Conservation (phyloP, 2,888 invertebrate genomes). For the Notocelia uddmanniana region DNA sequence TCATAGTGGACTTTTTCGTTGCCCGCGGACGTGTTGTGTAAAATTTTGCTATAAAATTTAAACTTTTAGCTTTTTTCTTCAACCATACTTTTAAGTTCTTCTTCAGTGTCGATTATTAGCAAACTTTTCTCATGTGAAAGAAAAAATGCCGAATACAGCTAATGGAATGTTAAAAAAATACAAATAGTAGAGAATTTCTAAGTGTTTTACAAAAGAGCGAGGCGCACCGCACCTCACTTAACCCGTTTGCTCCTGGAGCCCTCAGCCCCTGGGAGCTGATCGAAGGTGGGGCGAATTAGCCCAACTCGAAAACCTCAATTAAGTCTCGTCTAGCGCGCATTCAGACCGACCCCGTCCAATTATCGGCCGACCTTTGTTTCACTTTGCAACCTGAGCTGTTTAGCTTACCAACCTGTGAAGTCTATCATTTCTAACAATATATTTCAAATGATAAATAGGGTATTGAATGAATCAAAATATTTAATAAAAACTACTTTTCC, state of each 20-base stretch:
- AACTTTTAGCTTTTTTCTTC: not conserved
- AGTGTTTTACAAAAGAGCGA: conserved; percentile 65
- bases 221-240: conserved; percentile 71
- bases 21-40: conserved; percentile 56
- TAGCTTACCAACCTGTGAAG: conserved; percentile 48
- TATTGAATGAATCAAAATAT: not conserved
- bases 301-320: conserved; percentile 85
- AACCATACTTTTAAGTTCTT: not conserved
- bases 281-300: conserved; percentile 84
- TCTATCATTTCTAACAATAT: conserved; percentile 3
- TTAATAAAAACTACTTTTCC: not conserved
- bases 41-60: conserved; percentile 51
- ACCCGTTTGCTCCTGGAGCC: conserved; percentile 60
- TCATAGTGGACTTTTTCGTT: conserved; percentile 65
- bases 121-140: not conserved
- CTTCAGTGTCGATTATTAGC: not conserved
- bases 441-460: not conserved
- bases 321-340: conserved; percentile 84
- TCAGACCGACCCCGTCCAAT: conserved; percentile 84
- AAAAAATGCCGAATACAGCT: not conserved
- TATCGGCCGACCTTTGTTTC: conserved; percentile 82
- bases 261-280: conserved; percentile 65
- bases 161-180: not conserved
- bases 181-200: conserved; percentile 44
- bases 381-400: conserved; percentile 63